These are phyloP conservation scores for Actinostola sp. DNA, from an alignment of 92 coral and sea anemone genomes.

Conservation along the genomic window DNA sequence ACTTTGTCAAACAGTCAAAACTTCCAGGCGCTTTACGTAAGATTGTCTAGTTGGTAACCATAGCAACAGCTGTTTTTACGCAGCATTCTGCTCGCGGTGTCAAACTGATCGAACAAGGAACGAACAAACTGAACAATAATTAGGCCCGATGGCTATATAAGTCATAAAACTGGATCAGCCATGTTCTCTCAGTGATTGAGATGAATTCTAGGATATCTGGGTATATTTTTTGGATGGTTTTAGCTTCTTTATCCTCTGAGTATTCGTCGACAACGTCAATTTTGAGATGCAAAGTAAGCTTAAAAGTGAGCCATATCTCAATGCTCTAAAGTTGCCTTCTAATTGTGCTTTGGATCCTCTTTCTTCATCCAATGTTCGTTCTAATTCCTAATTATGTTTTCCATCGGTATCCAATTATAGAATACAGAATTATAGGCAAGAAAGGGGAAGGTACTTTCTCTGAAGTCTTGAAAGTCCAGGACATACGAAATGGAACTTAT, in stretches of 20 bases:
- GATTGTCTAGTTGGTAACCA: slow-evolving; percentile 20
- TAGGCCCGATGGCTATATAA: slow-evolving; percentile 32
- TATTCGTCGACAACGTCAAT: slow-evolving; percentile 1
- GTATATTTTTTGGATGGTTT: background rate
- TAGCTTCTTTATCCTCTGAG: background rate
- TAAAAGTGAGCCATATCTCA: no score
- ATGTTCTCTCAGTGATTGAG: slow-evolving; percentile 5
- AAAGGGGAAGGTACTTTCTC: slow-evolving; percentile 99
- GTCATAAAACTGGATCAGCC: background rate
- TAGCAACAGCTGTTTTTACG: slow-evolving; percentile 47
- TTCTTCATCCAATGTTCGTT: background rate
- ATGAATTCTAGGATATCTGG: slow-evolving; percentile 1
- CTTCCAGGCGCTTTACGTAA: slow-evolving; percentile 17
- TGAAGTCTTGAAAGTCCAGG: slow-evolving; percentile 94
- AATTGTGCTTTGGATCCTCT: background rate
- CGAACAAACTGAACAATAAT: slow-evolving; percentile 2
- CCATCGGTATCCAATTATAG: slow-evolving; percentile 23
- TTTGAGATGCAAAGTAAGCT: slow-evolving; percentile 25
- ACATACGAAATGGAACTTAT: slow-evolving; percentile 90
- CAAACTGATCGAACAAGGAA: slow-evolving; percentile 23
- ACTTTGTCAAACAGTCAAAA: background rate
- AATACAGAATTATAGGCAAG: slow-evolving; percentile 96
- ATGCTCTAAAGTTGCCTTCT: no score
- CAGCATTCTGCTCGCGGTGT: slow-evolving; percentile 20
- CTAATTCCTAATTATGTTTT: slow-evolving; percentile 16